Conservation (phyloP, 2,113 vertebrate genomes). For the Gulo gulo region DNA sequence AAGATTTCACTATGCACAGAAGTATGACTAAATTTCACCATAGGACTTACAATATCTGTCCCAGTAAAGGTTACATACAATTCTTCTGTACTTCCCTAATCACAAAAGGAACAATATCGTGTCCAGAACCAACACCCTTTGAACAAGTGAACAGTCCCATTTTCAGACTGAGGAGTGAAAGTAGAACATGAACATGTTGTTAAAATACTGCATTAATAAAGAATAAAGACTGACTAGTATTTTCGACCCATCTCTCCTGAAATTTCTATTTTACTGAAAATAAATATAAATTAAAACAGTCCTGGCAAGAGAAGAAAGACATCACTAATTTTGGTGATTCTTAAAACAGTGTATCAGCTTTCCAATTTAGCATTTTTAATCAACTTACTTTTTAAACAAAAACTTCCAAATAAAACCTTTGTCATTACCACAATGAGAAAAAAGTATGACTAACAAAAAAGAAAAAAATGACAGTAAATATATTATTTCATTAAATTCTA, state of each 20-base stretch:
- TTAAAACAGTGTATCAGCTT: constrained; percentile 14
- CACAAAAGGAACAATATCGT: background rate
- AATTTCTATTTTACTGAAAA: background rate
- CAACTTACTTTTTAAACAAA: constrained; percentile 26
- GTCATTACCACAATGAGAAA: background rate
- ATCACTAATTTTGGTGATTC: constrained; percentile 1
- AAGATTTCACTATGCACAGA: background rate
- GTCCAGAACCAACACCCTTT: background rate
- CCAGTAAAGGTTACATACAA: background rate
- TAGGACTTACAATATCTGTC: background rate
- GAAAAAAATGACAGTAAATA: background rate
- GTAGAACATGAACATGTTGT: background rate
- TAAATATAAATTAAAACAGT: background rate
- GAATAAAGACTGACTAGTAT: background rate
- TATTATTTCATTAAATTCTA: background rate
- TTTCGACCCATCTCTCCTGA: background rate
- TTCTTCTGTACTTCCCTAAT: background rate
- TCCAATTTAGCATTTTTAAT: constrained; percentile 3
- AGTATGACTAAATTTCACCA: background rate
- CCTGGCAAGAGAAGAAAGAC: background rate
- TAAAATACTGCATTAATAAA: background rate
- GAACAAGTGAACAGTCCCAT: background rate
- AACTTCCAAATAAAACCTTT: background rate
- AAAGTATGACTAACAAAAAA: background rate
- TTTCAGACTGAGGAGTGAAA: background rate